Conservation (phyloP, 2,797 vertebrate genomes). For the Silurus lanzhouensis region DNA sequence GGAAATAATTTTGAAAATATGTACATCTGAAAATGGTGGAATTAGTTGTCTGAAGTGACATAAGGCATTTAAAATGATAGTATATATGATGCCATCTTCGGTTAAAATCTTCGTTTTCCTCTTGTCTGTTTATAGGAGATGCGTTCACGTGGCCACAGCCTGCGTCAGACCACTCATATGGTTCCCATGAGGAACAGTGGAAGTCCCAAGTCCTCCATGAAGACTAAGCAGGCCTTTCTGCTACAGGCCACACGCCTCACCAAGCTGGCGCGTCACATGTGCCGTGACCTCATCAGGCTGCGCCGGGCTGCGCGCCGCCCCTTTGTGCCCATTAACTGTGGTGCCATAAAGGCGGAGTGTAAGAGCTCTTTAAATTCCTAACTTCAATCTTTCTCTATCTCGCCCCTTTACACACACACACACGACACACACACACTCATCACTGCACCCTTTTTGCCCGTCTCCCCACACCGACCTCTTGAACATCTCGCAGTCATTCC, state of each 20-base stretch:
- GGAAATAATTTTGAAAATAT: background rate
- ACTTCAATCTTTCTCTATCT: conserved; percentile 71
- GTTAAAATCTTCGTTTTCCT: background rate
- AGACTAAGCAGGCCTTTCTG: conserved; percentile 95
- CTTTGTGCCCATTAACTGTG: conserved; percentile 99
- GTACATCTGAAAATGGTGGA: background rate
- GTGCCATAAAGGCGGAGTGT: conserved; percentile 99
- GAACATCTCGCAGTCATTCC: conserved; percentile 61
- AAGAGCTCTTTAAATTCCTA: conserved; percentile 99
- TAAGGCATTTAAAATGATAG: background rate
- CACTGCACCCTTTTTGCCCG: conserved; percentile 54
- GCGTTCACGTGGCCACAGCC: conserved; percentile 83
- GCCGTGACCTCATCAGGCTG: conserved; percentile 94
- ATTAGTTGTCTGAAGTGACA: background rate
- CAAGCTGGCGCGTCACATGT: conserved; percentile 97
- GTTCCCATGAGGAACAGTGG: conserved; percentile 90
- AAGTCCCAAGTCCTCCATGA: conserved; percentile 93
- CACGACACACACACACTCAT: conserved; percentile 53
- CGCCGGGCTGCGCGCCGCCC: conserved; percentile 94
- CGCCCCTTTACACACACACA: conserved; percentile 36
- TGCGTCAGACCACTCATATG: conserved; percentile 90
- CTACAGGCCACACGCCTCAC: conserved; percentile 94
- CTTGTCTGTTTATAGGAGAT: conserved; percentile 75
- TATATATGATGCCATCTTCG: background rate
- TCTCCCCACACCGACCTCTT: conserved; percentile 67